Evolutionary conservation across 2,113 vertebrate species (phyloP), one percentile per base, ranked within the genome.

Genomic region (Trogon surrucura): DNA sequence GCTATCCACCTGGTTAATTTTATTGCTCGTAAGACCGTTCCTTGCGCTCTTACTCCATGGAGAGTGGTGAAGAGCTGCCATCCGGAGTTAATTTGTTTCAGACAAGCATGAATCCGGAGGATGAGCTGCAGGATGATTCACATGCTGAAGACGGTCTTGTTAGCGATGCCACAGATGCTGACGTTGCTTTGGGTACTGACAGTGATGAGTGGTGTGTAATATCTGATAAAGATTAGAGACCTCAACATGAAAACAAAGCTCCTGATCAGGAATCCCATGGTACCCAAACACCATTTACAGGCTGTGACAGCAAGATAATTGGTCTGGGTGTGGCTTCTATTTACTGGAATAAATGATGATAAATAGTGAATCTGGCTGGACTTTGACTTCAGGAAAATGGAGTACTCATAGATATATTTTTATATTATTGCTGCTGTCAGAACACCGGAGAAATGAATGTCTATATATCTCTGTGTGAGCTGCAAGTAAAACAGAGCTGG

Each of bases 141-240:
- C 27, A 34, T 44, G 80, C 65, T 81, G 83, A 45, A 54, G 65
- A 53, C 0, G 1, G 82, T 50, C 77, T 53, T 89, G 77, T 93
- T 94, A 95, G 75, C 69, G 84, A 45, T 19, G 67, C 74, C 51
- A 65, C 16, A 50, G 89, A 48, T 89, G 88, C 93, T 91, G 93
- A 81, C 87, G 73, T 34, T 84, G 95, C 91, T 87, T 67, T 57
- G 79, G 62, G 79, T 91, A 14, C 77, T 95, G 95, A 97, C 95
- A 95, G 80, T 95, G 93, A 96, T 94, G 94, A 96, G 96, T 96
- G 61, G 95, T 94, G 62, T 95, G 95, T 96, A 92, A 92, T 92
- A 89, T 93, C 80, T 92, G 93, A 91, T 95, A 93, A 97, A 95
- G 83, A 96, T 96, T 93, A 96, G 88, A 89, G 80, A 25, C 70